Conservation (phyloP, 2,113 vertebrate species). For the Dinomys branickii region DNA sequence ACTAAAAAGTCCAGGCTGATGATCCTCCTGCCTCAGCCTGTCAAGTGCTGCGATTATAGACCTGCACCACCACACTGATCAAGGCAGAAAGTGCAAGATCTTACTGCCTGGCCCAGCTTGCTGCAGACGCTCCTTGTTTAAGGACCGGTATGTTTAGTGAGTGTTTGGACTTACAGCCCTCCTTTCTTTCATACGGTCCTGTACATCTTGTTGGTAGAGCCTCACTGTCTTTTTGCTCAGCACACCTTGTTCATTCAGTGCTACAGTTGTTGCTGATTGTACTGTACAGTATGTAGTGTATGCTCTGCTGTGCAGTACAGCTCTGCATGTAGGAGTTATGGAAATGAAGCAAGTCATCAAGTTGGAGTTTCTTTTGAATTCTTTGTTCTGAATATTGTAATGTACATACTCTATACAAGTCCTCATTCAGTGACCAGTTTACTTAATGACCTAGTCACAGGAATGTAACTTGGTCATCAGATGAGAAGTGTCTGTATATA, state of each 20-base stretch:
- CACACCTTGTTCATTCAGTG: neutral
- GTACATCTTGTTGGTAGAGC: neutral
- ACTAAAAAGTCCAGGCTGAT: no score
- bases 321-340: neutral
- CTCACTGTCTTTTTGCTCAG: neutral
- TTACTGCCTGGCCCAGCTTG: neutral
- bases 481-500: neutral
- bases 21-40: neutral
- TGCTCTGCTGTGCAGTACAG: neutral
- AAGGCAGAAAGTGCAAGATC: neutral
- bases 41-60: neutral
- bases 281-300: neutral
- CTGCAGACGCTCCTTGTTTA: neutral
- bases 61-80: neutral
- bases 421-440: neutral
- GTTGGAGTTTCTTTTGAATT: neutral
- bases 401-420: neutral
- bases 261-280: neutral
- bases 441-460: neutral
- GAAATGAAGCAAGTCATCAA: neutral
- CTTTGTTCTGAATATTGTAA: neutral
- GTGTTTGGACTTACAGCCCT: neutral
- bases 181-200: neutral
- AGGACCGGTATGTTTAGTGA: neutral
- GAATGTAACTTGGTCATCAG: neutral